Percentiles rank a stretch among this genome's conserved stretches.
These are phyloP conservation scores for Falco peregrinus DNA, from an alignment of 2,797 vertebrate species.

Conservation along the genomic window DNA sequence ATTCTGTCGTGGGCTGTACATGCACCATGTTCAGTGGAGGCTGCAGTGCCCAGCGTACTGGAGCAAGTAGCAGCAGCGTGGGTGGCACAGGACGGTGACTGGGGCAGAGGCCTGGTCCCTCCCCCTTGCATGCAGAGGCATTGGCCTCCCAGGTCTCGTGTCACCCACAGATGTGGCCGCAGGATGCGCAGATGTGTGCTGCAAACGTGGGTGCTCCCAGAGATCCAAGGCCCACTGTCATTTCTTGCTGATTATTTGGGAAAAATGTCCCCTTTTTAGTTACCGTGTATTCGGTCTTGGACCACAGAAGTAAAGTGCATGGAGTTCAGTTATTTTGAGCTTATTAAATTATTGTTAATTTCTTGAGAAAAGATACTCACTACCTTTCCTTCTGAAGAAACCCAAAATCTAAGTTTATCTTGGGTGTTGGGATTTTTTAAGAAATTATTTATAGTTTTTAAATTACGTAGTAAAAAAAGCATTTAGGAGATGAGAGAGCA, in stretches of 20 bases:
- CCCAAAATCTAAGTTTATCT: background rate
- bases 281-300: background rate
- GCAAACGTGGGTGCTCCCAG: background rate
- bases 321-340: background rate
- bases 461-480: background rate
- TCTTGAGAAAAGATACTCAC: background rate
- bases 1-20: background rate
- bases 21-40: background rate
- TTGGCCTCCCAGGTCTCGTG: background rate
- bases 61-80: background rate
- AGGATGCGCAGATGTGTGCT: background rate
- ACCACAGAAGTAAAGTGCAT: background rate
- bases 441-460: background rate
- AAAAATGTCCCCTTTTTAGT: background rate
- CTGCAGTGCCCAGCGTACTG: background rate
- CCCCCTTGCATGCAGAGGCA: background rate
- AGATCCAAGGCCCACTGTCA: background rate
- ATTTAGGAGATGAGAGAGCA: background rate
- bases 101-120: background rate
- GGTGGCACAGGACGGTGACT: background rate
- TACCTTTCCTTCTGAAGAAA: background rate
- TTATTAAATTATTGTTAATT: background rate
- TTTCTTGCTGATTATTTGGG: background rate
- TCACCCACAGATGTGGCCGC: background rate
- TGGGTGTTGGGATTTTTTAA: background rate